Percentiles rank a stretch among this genome's conserved stretches.
phyloP scores from a whole-genome alignment of 2,888 invertebrate species.

The Dendrolimus pini region DNA sequence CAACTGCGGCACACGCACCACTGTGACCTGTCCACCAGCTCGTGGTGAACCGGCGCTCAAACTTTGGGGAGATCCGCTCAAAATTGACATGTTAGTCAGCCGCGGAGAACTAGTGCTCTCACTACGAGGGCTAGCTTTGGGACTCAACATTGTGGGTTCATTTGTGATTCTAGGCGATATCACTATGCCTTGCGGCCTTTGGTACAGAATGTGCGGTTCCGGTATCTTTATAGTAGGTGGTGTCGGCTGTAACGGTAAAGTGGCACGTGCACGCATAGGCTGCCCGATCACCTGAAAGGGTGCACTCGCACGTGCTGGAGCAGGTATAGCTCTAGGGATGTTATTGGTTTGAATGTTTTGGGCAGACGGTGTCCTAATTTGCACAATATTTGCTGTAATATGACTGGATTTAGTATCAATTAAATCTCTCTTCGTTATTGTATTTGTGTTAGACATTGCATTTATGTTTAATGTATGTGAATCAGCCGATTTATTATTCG shows the following conservation, averaged over 20 bases:
- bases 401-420: constrained; percentile 53
- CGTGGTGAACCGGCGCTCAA: constrained; percentile 49
- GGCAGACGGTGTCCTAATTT: constrained; percentile 50
- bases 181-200: constrained; percentile 62
- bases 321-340: constrained; percentile 45
- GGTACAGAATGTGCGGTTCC: constrained; percentile 67
- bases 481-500: constrained; percentile 63
- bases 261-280: constrained; percentile 47
- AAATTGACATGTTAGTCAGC: constrained; percentile 54
- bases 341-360: constrained; percentile 41
- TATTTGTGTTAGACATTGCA: constrained; percentile 18
- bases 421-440: constrained; percentile 36
- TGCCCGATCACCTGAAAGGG: constrained; percentile 68
- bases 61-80: constrained; percentile 54
- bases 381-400: constrained; percentile 59
- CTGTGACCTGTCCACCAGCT: constrained; percentile 66
- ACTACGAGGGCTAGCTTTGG: constrained; percentile 50
- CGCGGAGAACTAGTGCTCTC: constrained; percentile 58
- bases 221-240: constrained; percentile 82
- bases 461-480: constrained; percentile 54
- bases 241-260: constrained; percentile 9
- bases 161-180: constrained; percentile 59
- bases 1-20: constrained; percentile 71
- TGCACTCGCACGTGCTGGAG: constrained; percentile 45
- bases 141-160: constrained; percentile 59